A percentile compares a stretch with the other conserved stretches of the same genome.
Conservation (phyloP, 1,140 invertebrate genomes). For the Rhagoletis zephyria region DNA sequence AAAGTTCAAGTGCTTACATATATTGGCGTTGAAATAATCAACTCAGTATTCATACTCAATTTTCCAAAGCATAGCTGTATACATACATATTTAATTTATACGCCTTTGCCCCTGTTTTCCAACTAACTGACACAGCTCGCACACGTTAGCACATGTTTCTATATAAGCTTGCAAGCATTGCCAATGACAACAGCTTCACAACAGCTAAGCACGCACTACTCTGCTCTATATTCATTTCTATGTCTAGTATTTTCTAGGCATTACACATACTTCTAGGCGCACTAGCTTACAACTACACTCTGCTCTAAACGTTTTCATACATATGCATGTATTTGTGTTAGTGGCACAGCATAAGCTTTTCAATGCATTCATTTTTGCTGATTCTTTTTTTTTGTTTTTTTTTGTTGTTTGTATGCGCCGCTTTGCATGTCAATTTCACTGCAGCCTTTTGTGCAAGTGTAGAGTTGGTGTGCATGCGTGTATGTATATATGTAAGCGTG, state of each 20-base stretch:
- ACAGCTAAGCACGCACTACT: not conserved
- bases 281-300: not conserved
- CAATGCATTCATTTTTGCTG: conserved; percentile 7
- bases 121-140: not conserved
- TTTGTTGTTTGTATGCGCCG: not conserved
- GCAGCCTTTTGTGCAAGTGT: not conserved
- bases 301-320: not conserved
- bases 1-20: conserved; percentile 24
- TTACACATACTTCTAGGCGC: not conserved
- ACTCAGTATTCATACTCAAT: not conserved
- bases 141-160: not conserved
- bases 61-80: too few relatives aligned
- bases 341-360: conserved; percentile 20
- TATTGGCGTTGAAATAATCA: not conserved
- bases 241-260: not conserved
- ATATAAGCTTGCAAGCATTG: not conserved
- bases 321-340: conserved; percentile 7
- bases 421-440: conserved; percentile 26
- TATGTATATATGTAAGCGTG: not conserved
- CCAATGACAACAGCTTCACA: not conserved
- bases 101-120: not conserved
- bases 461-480: not conserved
- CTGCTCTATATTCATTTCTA: conserved; percentile 29
- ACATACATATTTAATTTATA: not conserved
- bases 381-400: not conserved